A percentile compares a stretch with the other conserved stretches of the same genome.
These are phyloP conservation scores for Andrena praecox DNA, from an alignment of 2,888 invertebrate genomes.

Conservation along the genomic window DNA sequence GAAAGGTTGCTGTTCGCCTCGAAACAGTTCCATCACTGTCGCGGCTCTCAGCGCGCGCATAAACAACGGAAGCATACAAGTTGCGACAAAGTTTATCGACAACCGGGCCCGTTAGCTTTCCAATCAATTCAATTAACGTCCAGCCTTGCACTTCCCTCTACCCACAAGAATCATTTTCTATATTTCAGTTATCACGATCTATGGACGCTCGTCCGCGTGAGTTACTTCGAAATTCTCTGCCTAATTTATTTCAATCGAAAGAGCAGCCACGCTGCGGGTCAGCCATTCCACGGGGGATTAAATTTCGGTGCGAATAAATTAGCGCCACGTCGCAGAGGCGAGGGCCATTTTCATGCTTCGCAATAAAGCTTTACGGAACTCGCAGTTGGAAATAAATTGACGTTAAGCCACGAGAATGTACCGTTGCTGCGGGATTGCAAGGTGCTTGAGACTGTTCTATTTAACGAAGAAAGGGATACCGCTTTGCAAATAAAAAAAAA, in stretches of 20 bases:
- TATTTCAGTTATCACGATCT: background rate
- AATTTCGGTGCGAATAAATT: slow-evolving; percentile 4
- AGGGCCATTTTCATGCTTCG: background rate
- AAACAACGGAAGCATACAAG: background rate
- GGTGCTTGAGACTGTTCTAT: slow-evolving; percentile 27
- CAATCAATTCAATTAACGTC: background rate
- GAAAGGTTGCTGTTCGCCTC: too few species aligned
- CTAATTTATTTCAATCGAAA: slow-evolving; percentile 7
- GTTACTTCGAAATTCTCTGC: background rate
- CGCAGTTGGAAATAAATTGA: slow-evolving; percentile 33
- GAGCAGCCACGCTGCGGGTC: background rate
- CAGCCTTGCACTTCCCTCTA: background rate
- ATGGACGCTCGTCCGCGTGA: background rate
- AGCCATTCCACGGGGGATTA: too few species aligned
- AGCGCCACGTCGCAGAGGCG: background rate
- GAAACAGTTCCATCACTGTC: background rate
- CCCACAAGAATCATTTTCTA: background rate
- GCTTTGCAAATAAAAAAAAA: slow-evolving; percentile 10
- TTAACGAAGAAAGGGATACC: slow-evolving; percentile 22
- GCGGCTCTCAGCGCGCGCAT: background rate
- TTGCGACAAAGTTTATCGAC: too few species aligned
- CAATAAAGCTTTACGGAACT: slow-evolving; percentile 15
- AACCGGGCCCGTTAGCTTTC: background rate
- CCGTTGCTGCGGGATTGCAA: slow-evolving; percentile 18
- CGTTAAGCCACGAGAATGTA: slow-evolving; percentile 21